Base-by-base conservation (phyloP, 2,113 vertebrate species). In the Eudyptes chrysolophus region DNA sequence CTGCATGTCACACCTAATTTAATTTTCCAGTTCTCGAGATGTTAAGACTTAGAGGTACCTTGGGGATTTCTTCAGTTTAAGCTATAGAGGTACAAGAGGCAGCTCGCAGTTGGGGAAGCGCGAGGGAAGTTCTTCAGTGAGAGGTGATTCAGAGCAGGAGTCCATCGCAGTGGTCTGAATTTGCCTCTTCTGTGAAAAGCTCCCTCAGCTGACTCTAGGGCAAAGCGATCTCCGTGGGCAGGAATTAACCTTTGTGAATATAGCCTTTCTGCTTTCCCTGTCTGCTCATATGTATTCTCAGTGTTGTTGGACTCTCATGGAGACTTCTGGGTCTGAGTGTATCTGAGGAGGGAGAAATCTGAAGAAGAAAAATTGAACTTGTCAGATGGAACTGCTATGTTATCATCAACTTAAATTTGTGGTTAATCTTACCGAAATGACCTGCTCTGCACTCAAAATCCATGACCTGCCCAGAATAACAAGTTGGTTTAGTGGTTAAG, bases 271-370 rank as follows among this genome's bases (percentile, higher is more conserved):
- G 69, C 60, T 25, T 34, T 25, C 32, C 36, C 51, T 48, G 14
- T 7, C 69, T 11, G 0, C 6, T 24, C 12, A 0, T 2, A 2
- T 2, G 21, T 16, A 1, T 27, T 29, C 76, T n/a, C 40, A 6
- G 29, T 13, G 42, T 0, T 29, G 38, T 5, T 58, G 54, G 52
- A 4, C 22, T 52, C 46, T 3, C 38, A 3, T 4, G 36, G 57
- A 57, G 16, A 34, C 5, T 8, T 34, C 11, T 12, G 14, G n/a
- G 48, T 16, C 49, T 29, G 14, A n/a, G 34, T 5, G 38, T 32
- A 19, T 20, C 80, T 1, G 4, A 78, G 85, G 27, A 77, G 44
- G 62, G 29, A 64, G 15, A 14, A 12, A 9, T 5, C 44, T 46
- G 26, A 18, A 12, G 26, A 22, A 44, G 52, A 36, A 60, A 46